Evolutionary conservation across 2,113 vertebrate species (phyloP), one percentile per base, ranked within the genome.

Genomic region (Pluvialis apricaria): DNA sequence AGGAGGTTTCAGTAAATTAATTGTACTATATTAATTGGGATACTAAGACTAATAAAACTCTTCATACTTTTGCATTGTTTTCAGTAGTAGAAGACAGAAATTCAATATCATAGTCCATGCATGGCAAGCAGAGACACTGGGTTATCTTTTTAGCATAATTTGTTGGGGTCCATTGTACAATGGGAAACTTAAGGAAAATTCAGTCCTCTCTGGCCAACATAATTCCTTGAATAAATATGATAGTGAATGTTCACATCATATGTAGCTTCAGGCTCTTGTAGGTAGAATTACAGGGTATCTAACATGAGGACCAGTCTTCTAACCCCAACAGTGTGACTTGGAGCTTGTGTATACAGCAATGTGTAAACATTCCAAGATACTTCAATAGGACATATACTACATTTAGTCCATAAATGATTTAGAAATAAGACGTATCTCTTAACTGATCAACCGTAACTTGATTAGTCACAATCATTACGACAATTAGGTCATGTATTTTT

Each of bases 101-200:
- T 60, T 77, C 17, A 32, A 3, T 77, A 45, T 42, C 31, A 32
- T 42, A 32, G 4, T 9, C 31, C 20, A 29, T 51, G 10, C 15
- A 29, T 8, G 7, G 10, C 0, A 1, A 66, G 9, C 2, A 69
- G 38, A 76, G 38, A 47, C 11, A 69, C 3, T 14, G 47, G 20
- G 20, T 6, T 77, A 15, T 34, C 5, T 24, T 90, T 71, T 76
- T 19, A 31, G 45, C 1, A 7, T 28, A 38, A 54, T 47, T 42
- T 73, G 7, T 84, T 77, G 10, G 19, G 26, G 22, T 25, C 21
- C 14, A 2, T 55, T 36, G 6, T 55, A 81, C 9, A 58, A 18
- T 1, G 4, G 9, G 28, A 70, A n/a, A 5, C 3, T 58, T 65
- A 61, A 70, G 40, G 44, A 70, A 6, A 76, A 79, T 44, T 13